Conservation (phyloP, 2,113 vertebrate genomes). For the Amazona guildingii region DNA sequence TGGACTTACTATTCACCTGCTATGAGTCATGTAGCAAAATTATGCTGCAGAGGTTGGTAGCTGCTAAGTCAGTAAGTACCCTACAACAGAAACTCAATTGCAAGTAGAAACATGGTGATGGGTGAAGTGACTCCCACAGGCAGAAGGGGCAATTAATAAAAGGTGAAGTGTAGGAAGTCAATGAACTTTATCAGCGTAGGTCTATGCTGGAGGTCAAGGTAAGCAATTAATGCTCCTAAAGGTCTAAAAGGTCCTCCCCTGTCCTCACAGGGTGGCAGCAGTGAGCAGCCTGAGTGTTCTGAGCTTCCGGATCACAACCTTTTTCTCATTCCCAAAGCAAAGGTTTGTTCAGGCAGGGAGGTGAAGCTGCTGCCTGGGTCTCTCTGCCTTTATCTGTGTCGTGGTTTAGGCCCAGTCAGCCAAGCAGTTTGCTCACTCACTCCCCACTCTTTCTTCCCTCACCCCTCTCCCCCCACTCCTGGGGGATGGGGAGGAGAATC, state of each 20-base stretch:
- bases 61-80: not conserved
- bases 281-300: not conserved
- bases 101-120: not conserved
- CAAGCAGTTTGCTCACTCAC: no score
- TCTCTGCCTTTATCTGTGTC: not conserved
- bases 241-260: not conserved
- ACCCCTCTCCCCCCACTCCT: no score
- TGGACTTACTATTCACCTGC: not conserved
- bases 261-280: accelerated
- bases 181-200: not conserved
- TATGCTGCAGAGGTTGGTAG: not conserved
- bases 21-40: not conserved
- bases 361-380: not conserved
- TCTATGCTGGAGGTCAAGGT: not conserved
- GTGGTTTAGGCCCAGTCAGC: no score
- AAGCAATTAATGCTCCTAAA: not conserved
- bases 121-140: not conserved
- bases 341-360: not conserved
- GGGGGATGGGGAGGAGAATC: no score
- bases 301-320: not conserved
- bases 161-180: not conserved
- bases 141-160: not conserved
- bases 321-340: not conserved
- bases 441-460: no score
- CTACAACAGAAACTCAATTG: not conserved